Percentiles rank a stretch among this genome's conserved stretches.
These are phyloP conservation scores for Cyclophora albipunctata DNA, from an alignment of 2,888 invertebrate genomes.

Conservation along the genomic window DNA sequence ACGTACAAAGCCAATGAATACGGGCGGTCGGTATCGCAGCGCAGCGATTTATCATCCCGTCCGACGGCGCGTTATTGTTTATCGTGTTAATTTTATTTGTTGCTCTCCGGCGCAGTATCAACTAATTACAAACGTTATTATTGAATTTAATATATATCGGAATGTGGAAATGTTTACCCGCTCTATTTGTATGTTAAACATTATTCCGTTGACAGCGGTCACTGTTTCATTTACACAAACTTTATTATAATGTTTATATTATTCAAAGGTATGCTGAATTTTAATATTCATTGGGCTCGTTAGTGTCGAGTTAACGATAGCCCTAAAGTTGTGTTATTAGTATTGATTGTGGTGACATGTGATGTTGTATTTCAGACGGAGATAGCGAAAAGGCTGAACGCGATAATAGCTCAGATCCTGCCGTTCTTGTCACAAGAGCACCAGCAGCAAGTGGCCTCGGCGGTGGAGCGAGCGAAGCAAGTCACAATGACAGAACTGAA, in stretches of 20 bases:
- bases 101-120: conserved; percentile 49
- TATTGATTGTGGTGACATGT: conserved; percentile 17
- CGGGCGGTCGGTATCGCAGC: conserved; percentile 46
- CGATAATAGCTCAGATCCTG: conserved; percentile 94
- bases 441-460: conserved; percentile 94
- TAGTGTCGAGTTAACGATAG: conserved; percentile 26
- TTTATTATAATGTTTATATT: conserved; percentile 51
- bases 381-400: conserved; percentile 94
- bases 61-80: conserved; percentile 60
- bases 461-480: conserved; percentile 95
- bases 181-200: conserved; percentile 46
- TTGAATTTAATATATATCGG: conserved; percentile 51
- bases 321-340: conserved; percentile 23
- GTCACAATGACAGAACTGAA: conserved; percentile 96
- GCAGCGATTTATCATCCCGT: conserved; percentile 62
- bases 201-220: conserved; percentile 32
- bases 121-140: conserved; percentile 59
- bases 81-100: conserved; percentile 70
- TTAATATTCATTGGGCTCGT: conserved; percentile 28
- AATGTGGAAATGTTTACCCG: conserved; percentile 58
- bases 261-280: conserved; percentile 43
- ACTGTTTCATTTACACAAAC: conserved; percentile 40
- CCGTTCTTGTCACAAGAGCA: conserved; percentile 93
- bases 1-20: conserved; percentile 65
- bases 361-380: conserved; percentile 84